These are phyloP conservation scores for Simalia tracyae DNA, from an alignment of 2,797 vertebrate genomes.

Conservation along the genomic window DNA sequence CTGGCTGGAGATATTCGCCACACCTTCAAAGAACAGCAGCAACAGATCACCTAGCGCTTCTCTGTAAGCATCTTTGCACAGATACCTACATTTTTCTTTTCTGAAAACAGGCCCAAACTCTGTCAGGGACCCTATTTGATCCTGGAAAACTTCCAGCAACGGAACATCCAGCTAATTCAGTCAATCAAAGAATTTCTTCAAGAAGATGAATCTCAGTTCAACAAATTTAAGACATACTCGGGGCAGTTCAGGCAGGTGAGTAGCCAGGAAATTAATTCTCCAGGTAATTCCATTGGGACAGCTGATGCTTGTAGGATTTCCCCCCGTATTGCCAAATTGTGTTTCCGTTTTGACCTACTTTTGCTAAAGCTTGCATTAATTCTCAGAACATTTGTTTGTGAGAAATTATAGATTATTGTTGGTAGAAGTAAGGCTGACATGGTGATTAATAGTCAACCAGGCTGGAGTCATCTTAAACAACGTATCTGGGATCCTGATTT, in stretches of 20 bases:
- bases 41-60: not conserved
- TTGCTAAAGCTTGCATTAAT: not conserved
- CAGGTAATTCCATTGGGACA: fast-evolving
- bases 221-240: slow-evolving; percentile 92
- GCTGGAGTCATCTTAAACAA: not conserved
- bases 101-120: slow-evolving; percentile 69
- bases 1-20: not conserved
- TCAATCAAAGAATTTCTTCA: slow-evolving; percentile 90
- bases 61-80: not conserved
- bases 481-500: not conserved
- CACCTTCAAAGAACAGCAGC: not conserved
- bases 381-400: not conserved
- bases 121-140: slow-evolving; percentile 79
- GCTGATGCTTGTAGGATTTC: too few relatives aligned
- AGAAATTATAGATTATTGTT: not conserved
- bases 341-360: not conserved
- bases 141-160: slow-evolving; percentile 91
- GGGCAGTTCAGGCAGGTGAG: slow-evolving; percentile 97
- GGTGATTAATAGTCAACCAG: not conserved
- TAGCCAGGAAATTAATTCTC: not conserved
- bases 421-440: not conserved
- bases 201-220: slow-evolving; percentile 90
- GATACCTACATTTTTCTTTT: too few relatives aligned
- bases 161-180: slow-evolving; percentile 93
- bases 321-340: not conserved